A percentile compares a stretch with the other conserved stretches of the same genome.
Conservation (phyloP, 2,113 vertebrate species). For the Spheniscus mendiculus region DNA sequence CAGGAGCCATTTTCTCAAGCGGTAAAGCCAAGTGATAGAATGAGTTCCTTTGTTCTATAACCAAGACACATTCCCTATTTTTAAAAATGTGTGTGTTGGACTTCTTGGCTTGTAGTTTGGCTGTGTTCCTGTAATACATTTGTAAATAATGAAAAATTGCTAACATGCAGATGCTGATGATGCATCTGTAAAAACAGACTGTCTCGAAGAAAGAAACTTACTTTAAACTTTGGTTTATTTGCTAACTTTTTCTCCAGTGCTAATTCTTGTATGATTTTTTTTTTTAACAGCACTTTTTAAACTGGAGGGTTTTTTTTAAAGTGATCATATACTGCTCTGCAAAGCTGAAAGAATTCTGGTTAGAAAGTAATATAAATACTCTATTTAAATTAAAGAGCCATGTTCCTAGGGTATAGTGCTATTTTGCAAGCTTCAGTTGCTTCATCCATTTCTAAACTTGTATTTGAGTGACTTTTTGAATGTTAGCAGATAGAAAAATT, state of each 20-base stretch:
- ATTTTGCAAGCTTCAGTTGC: background rate
- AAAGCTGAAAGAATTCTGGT: constrained; percentile 17
- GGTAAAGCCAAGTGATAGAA: constrained; percentile 84
- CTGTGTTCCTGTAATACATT: constrained; percentile 17
- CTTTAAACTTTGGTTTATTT: background rate
- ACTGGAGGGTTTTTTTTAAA: background rate
- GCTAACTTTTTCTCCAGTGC: background rate
- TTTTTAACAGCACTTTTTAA: background rate
- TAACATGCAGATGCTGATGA: constrained; percentile 43
- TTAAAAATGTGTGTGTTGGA: constrained; percentile 58
- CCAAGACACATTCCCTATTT: constrained; percentile 72
- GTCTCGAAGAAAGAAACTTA: background rate
- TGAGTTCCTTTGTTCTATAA: constrained; percentile 84
- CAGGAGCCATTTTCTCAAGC: constrained; percentile 83
- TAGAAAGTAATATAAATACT: background rate
- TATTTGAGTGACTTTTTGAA: background rate
- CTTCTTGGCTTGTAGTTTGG: constrained; percentile 64
- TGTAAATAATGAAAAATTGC: constrained; percentile 63
- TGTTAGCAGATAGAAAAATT: background rate
- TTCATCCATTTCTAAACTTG: background rate
- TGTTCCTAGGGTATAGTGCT: background rate
- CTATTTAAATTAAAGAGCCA: background rate
- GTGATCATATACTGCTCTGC: background rate
- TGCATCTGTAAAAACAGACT: constrained; percentile 52
- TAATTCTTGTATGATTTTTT: background rate